Base-by-base conservation (phyloP, 2,113 vertebrate species). In the Ornithorhynchus anatinus region DNA sequence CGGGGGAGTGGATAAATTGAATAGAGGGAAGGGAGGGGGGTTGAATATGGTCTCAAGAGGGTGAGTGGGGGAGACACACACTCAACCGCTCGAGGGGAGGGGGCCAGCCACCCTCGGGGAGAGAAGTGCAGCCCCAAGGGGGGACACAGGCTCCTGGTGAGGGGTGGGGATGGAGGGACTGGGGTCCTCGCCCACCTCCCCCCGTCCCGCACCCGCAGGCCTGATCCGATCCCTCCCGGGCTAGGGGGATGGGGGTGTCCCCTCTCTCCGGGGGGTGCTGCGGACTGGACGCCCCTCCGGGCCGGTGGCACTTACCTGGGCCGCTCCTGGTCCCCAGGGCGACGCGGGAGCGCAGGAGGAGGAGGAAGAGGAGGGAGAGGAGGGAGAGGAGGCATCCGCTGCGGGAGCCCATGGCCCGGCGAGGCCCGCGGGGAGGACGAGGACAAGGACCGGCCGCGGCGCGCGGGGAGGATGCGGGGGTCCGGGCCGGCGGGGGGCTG, bases 361-460 rank as follows among this genome's bases (percentile, higher is more conserved):
- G 92, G 90, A 79, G 88, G 64, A n/a, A n/a, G n/a, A n/a, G n/a
- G n/a, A n/a, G n/a, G n/a, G n/a, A n/a, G n/a, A n/a, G n/a, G n/a
- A n/a, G n/a, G n/a, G n/a, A n/a, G n/a, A n/a, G n/a, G n/a, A n/a
- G 92, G 92, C 92, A 95, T 68, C 47, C 31, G 25, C 19, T 16
- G 25, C 23, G 17, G 80, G 73, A 10, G 79, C 78, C 67, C 66
- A 54, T 63, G 72, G 54, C 38, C 62, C 78, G 60, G 53, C 42
- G 72, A 78, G 53, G 77, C 50, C 37, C 43, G 48, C 59, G 47
- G 88, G 48, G 53, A 90, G 85, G 90, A 91, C 93, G 70, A 94
- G 92, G 91, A 94, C 93, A 94, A 94, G 94, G 84, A 95, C 79
- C 42, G 92, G 92, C 92, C 95, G 95, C 93, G 95, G 94, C 77